Evolutionary conservation across 1,140 invertebrate genomes (phyloP).

Genomic region (Monochamus saltuarius): DNA sequence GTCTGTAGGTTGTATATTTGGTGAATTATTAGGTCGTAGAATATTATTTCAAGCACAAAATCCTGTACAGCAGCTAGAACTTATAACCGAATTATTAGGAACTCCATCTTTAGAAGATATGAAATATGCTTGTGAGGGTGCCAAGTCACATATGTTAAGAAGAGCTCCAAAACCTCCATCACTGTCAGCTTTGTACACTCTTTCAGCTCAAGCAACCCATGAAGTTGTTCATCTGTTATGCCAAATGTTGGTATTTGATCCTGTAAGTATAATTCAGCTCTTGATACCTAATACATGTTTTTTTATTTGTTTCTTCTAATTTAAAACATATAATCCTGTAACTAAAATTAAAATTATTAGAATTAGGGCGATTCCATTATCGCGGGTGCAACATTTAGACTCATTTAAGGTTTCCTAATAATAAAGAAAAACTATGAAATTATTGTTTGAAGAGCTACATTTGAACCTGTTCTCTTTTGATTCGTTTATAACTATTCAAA

Average conservation of each 20-base stretch:
- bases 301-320: too few relatives aligned
- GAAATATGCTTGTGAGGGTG: constrained; percentile 94
- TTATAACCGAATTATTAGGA: constrained; percentile 95
- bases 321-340: too few relatives aligned
- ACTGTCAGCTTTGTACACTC: constrained; percentile 86
- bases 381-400: too few relatives aligned
- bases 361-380: too few relatives aligned
- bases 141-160: constrained; percentile 88
- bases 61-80: constrained; percentile 72
- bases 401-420: too few relatives aligned
- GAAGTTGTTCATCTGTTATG: constrained; percentile 97
- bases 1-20: constrained; percentile 99
- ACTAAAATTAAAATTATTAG: too few relatives aligned
- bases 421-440: too few relatives aligned
- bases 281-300: constrained; percentile 1
- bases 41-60: constrained; percentile 80
- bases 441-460: too few relatives aligned
- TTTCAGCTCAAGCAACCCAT: constrained; percentile 90
- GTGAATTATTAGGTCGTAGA: constrained; percentile 88
- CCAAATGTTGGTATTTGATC: constrained; percentile 98
- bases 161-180: constrained; percentile 86
- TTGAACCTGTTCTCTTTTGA: too few relatives aligned
- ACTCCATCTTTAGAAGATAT: constrained; percentile 96
- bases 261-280: constrained; percentile 65
- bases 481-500: too few relatives aligned